A percentile compares a stretch with the other conserved stretches of the same genome.
Conservation (phyloP, 2,888 invertebrate species). For the Acanthoscelides obtectus region DNA sequence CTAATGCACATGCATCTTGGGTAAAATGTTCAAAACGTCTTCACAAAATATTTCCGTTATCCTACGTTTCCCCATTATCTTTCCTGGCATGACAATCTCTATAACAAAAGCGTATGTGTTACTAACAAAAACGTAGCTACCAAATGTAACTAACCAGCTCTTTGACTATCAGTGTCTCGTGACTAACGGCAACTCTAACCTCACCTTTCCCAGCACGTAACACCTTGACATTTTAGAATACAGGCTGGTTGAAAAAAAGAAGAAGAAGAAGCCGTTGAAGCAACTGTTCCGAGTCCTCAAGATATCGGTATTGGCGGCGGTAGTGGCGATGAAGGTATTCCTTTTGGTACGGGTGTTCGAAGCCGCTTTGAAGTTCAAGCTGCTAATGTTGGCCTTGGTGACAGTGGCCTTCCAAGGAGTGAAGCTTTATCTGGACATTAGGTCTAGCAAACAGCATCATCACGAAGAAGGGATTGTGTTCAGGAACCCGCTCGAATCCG, state of each 20-base stretch:
- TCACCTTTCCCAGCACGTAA: background rate
- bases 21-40: too few relatives aligned
- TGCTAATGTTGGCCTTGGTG: conserved; percentile 67
- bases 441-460: conserved; percentile 54
- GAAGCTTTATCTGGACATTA: conserved; percentile 69
- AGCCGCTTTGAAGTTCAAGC: conserved; percentile 70
- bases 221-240: conserved; percentile 19
- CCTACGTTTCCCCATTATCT: background rate
- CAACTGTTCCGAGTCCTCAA: conserved; percentile 21
- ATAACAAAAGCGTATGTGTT: background rate
- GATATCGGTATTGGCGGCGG: conserved; percentile 22
- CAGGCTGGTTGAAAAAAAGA: conserved; percentile 20
- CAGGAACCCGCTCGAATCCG: conserved; percentile 23
- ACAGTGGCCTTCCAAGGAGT: conserved; percentile 67
- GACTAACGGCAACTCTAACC: background rate
- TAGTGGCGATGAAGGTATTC: conserved; percentile 23
- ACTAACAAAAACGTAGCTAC: background rate
- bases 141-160: background rate
- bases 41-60: background rate
- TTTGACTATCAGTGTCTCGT: background rate
- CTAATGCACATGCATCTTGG: too few relatives aligned
- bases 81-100: background rate
- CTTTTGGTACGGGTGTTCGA: conserved; percentile 67
- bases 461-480: conserved; percentile 34
- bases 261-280: conserved; percentile 29